Evolutionary conservation across 1,140 invertebrate species (phyloP).

Genomic region (Notospermus geniculatus): DNA sequence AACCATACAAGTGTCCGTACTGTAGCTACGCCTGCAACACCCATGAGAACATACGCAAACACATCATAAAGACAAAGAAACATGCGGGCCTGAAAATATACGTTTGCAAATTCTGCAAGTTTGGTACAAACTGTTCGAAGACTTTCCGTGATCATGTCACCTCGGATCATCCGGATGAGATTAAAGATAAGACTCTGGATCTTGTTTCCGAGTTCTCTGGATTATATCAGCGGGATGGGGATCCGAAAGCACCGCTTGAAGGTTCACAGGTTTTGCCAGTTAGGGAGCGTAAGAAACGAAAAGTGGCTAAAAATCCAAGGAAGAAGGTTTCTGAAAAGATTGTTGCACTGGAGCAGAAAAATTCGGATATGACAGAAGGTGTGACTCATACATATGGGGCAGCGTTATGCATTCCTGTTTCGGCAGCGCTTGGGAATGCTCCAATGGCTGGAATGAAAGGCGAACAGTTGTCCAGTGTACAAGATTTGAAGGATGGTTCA

Average conservation of each 20-base stretch:
- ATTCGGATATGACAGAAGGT: too few relatives aligned
- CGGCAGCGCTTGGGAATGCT: too few relatives aligned
- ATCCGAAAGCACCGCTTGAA: constrained; percentile 38
- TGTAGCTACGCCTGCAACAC: constrained; percentile 78
- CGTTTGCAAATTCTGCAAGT: constrained; percentile 68
- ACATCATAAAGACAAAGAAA: constrained; percentile 74
- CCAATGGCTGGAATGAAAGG: too few relatives aligned
- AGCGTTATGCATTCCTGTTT: too few relatives aligned
- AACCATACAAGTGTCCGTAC: constrained; percentile 75
- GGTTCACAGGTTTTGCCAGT: constrained; percentile 43
- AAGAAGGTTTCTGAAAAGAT: too few relatives aligned
- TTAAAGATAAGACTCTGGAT: constrained; percentile 30
- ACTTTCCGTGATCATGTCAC: constrained; percentile 69
- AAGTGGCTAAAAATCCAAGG: too few relatives aligned
- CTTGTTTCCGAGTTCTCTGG: constrained; percentile 42
- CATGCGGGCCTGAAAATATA: constrained; percentile 77
- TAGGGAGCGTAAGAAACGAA: constrained; percentile 24
- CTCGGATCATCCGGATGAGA: constrained; percentile 58
- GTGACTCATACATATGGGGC: too few relatives aligned
- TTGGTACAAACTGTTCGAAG: constrained; percentile 65
- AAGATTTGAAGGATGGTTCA: too few relatives aligned
- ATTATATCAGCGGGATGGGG: constrained; percentile 38
- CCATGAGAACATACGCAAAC: constrained; percentile 83
- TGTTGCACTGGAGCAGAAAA: too few relatives aligned
- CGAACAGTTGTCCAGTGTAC: too few relatives aligned